Evolutionary conservation across 1,140 invertebrate genomes (phyloP), one percentile per base, ranked within the genome.

Genomic region (Chelonus insularis): DNA sequence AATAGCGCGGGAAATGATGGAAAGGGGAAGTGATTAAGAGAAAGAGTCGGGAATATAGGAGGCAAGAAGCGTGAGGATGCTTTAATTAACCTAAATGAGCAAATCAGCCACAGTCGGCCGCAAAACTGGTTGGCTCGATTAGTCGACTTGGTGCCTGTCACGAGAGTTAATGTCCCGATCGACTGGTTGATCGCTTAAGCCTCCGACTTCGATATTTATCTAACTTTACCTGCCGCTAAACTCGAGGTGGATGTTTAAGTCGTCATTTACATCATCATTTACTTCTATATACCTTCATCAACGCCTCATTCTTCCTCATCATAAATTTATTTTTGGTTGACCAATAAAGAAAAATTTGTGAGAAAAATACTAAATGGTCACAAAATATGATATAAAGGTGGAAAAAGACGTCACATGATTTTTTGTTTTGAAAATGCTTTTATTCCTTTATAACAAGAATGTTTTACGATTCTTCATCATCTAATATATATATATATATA

Each of bases 1-100:
- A 25, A 25, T 20, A 21, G n/a, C 11, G 32, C 11, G 21, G 21
- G 9, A 39, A 39, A 39, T 18, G 36, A 21, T 36, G 32, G 18
- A 54, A 21, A 21, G 51, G 32, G 21, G 51, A 39, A 39, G 51
- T 37, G 32, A 36, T 14, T 14, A 54, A 39, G 51, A 39, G 51
- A 54, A 20, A 39, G 32, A n/a, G 21, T 18, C 20, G n/a, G 51
- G 34, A 36, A 45, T n/a, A 18, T 20, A 43, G 36, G 29, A n/a
- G 39, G 16, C 7, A 29, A 29, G 25, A 29, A 29, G 25, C n/a
- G 36, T 43, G 16, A 25, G 39, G 55, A 32, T 25, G 32, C 12
- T 48, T 50, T 59, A 50, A 59, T 59, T 47, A 59, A 48, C 45
- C 43, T 59, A 48, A 59, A 59, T 59, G 57, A 59, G 32, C 47